A percentile compares a stretch with the other conserved stretches of the same genome.
These are phyloP conservation scores for Taxidea taxus DNA, from an alignment of 2,113 vertebrate genomes.

Conservation along the genomic window DNA sequence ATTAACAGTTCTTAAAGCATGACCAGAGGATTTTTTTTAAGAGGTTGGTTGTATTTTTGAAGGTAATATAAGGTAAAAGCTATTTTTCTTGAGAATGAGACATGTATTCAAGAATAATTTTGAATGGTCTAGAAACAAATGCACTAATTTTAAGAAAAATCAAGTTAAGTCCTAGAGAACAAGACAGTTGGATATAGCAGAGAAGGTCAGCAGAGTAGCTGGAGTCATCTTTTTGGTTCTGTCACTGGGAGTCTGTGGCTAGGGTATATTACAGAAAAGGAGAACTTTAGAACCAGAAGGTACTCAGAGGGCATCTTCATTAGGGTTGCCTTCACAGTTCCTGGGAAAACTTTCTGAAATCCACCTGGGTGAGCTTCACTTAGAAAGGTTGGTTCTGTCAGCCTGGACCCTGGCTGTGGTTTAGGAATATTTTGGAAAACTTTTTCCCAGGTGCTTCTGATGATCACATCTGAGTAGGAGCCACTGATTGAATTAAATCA, in stretches of 20 bases:
- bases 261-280: not conserved
- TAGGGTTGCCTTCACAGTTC: not conserved
- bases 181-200: not conserved
- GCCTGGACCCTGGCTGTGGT: not conserved
- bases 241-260: not conserved
- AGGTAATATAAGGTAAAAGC: not conserved
- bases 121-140: constrained; percentile 27
- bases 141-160: not conserved
- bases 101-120: not conserved
- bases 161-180: not conserved
- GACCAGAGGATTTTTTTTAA: constrained; percentile 31
- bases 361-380: not conserved
- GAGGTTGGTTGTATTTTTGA: not conserved
- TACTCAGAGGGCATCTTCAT: not conserved
- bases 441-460: not conserved
- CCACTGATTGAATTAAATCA: not conserved
- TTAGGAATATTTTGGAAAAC: not conserved
- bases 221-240: not conserved
- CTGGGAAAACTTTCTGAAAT: not conserved
- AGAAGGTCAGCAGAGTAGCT: not conserved
- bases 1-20: not conserved
- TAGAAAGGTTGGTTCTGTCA: not conserved
- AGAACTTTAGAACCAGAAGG: not conserved
- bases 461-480: not conserved
- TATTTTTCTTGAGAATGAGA: constrained; percentile 4